These are phyloP conservation scores for Kryphioiulus occultus DNA, from an alignment of 2,888 invertebrate genomes.

Conservation along the genomic window DNA sequence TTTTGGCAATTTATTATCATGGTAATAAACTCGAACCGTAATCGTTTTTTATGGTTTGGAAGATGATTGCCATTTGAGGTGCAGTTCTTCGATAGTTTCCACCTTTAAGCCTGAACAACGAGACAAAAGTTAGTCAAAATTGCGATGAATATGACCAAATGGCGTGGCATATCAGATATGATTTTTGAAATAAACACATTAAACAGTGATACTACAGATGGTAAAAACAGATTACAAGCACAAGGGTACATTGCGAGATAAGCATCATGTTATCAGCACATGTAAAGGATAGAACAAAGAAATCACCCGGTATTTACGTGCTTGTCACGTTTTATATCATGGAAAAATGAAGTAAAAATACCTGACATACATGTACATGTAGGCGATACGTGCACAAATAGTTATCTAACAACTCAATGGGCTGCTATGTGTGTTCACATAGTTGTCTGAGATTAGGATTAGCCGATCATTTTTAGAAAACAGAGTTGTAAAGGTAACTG, in stretches of 20 bases:
- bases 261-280: background rate
- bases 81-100: slow-evolving; percentile 38
- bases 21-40: background rate
- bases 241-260: background rate
- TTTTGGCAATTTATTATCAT: background rate
- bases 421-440: background rate
- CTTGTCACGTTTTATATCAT: background rate
- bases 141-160: background rate
- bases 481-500: too few relatives aligned
- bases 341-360: background rate
- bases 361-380: background rate
- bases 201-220: background rate
- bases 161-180: background rate
- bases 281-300: background rate
- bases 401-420: background rate
- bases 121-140: background rate
- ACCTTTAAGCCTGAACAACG: slow-evolving; percentile 24
- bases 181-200: background rate
- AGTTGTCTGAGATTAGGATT: background rate
- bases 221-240: background rate
- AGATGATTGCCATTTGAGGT: slow-evolving; percentile 3
- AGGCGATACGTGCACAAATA: background rate
- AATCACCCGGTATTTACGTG: background rate
- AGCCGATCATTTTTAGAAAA: background rate
- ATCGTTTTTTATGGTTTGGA: background rate